phyloP scores from a whole-genome alignment of 2,888 invertebrate genomes.

The Stenolophus ochropezus region DNA sequence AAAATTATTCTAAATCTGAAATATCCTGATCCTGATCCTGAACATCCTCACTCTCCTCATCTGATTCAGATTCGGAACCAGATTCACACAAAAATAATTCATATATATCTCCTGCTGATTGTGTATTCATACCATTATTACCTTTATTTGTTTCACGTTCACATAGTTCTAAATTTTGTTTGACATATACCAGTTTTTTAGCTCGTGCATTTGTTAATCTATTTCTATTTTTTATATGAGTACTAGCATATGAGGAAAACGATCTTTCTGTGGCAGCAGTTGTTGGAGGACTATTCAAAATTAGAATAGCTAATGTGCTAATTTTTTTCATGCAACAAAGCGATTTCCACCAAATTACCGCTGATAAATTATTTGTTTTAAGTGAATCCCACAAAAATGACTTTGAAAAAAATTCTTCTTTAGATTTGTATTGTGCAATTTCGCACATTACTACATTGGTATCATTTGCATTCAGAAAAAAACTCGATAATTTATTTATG shows the following conservation, averaged over 20 bases:
- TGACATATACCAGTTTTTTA: neutral
- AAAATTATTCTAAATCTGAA: too few relatives aligned
- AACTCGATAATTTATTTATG: neutral
- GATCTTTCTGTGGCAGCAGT: neutral
- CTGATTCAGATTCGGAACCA: too few relatives aligned
- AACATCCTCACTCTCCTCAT: too few relatives aligned
- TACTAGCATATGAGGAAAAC: neutral
- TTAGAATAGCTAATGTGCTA: neutral
- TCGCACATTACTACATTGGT: neutral
- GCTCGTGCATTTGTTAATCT: neutral
- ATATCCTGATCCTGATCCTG: too few relatives aligned
- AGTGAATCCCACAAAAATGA: neutral
- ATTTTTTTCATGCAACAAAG: neutral
- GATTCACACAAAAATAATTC: too few relatives aligned
- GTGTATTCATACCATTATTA: too few relatives aligned
- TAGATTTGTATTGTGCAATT: neutral
- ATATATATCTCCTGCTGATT: too few relatives aligned
- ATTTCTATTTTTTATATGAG: neutral
- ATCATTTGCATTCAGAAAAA: neutral
- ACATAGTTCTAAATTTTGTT: neutral
- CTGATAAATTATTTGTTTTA: neutral
- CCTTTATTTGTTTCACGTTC: neutral
- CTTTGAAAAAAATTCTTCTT: neutral
- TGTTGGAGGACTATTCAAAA: neutral
- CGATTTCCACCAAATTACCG: neutral